Conservation (phyloP, 2,113 vertebrate species). For the Climacteris rufus region DNA sequence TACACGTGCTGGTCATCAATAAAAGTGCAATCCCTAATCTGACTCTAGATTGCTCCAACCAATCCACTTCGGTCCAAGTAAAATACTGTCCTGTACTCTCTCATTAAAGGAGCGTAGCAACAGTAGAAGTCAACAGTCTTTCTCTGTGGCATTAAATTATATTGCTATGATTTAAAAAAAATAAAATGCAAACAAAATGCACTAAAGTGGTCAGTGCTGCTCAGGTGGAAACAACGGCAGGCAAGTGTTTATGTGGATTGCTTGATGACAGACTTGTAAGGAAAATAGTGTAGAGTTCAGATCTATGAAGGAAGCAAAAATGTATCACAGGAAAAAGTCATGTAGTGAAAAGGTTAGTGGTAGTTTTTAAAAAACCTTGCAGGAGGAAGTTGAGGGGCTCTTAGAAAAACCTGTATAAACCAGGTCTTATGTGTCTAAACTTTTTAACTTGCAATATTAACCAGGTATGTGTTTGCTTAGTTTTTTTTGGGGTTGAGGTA, state of each 20-base stretch:
- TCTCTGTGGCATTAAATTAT: background rate
- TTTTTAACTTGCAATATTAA: background rate
- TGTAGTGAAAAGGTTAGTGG: background rate
- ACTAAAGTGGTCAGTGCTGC: background rate
- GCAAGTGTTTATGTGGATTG: background rate
- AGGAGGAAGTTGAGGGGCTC: background rate
- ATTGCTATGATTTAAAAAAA: background rate
- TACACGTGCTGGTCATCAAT: background rate
- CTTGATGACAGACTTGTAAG: background rate
- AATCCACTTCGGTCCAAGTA: background rate
- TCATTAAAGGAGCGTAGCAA: background rate
- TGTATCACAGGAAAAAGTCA: background rate
- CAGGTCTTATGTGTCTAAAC: background rate
- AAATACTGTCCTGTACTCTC: background rate
- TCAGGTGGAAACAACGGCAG: background rate
- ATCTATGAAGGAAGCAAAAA: background rate
- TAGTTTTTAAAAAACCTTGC: background rate
- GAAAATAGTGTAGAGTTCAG: background rate
- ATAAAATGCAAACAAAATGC: background rate
- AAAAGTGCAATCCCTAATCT: background rate
- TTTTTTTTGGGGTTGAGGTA: accelerated
- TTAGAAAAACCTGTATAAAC: background rate
- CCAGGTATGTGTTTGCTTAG: background rate
- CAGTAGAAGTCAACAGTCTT: background rate
- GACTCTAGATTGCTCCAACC: background rate